Evolutionary conservation across 2,888 invertebrate genomes (phyloP).

Genomic region (Polydrusus tereticollis): DNA sequence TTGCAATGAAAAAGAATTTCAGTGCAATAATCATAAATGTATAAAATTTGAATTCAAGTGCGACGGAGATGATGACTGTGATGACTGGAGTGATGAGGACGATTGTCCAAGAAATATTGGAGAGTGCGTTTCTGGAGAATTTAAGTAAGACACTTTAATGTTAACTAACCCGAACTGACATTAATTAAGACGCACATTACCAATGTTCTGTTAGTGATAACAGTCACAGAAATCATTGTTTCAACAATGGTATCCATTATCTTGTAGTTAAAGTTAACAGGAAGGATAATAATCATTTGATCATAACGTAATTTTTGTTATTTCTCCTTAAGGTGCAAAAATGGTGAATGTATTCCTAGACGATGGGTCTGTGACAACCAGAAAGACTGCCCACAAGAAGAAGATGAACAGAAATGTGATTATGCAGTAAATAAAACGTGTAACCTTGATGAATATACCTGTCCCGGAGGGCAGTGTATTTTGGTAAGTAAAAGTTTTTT

Average conservation of each 20-base stretch:
- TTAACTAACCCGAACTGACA: too few species aligned
- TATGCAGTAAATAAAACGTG: slow-evolving; percentile 71
- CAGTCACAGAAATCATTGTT: too few species aligned
- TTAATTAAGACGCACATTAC: too few species aligned
- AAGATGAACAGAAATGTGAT: slow-evolving; percentile 81
- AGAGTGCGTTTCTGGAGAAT: slow-evolving; percentile 79
- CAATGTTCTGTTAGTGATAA: too few species aligned
- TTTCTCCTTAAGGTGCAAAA: slow-evolving; percentile 72
- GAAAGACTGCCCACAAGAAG: slow-evolving; percentile 83
- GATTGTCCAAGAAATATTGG: slow-evolving; percentile 77
- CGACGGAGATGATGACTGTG: slow-evolving; percentile 89
- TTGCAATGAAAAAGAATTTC: slow-evolving; percentile 82
- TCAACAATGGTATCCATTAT: too few species aligned
- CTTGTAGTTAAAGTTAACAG: neutral
- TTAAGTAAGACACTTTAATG: slow-evolving; percentile 70
- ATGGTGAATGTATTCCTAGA: slow-evolving; percentile 83
- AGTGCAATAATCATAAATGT: slow-evolving; percentile 79
- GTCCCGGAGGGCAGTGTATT: slow-evolving; percentile 81
- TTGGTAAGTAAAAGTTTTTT: slow-evolving; percentile 69
- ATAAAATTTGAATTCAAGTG: slow-evolving; percentile 82
- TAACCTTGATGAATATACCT: slow-evolving; percentile 80
- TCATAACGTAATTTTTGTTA: neutral
- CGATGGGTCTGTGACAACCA: slow-evolving; percentile 85
- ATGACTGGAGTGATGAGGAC: slow-evolving; percentile 89
- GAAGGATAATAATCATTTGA: neutral